A percentile compares a stretch with the other conserved stretches of the same genome.
Evolutionary conservation across 2,888 invertebrate genomes (phyloP).

Genomic region (Chalcosyrphus nemorum): DNA sequence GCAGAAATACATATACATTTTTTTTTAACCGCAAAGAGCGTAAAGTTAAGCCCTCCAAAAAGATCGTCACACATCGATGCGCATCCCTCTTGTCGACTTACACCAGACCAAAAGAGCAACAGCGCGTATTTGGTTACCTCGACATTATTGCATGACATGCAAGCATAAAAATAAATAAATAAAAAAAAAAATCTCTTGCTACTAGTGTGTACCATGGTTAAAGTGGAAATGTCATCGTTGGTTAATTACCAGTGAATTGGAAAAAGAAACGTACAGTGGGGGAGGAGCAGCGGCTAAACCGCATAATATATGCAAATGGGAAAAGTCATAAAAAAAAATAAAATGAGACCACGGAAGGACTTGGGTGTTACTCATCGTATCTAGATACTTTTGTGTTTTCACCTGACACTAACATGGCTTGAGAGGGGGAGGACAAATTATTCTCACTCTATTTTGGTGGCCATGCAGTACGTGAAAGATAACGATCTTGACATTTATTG

Average conservation of each 20-base stretch:
- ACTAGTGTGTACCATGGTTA: constrained; percentile 17
- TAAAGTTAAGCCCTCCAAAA: constrained; percentile 68
- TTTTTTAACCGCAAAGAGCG: constrained; percentile 46
- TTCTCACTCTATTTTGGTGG: too few species aligned
- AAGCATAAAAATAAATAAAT: constrained; percentile 33
- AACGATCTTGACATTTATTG: constrained; percentile 71
- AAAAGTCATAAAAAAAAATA: constrained; percentile 31
- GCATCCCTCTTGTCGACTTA: constrained; percentile 16
- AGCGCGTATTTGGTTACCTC: constrained; percentile 65
- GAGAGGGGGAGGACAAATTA: too few species aligned
- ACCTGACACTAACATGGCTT: constrained; percentile 55
- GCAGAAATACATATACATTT: constrained; percentile 31
- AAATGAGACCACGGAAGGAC: constrained; percentile 46
- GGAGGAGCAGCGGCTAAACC: too few species aligned
- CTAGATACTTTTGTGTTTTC: constrained; percentile 16
- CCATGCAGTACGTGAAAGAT: constrained; percentile 39
- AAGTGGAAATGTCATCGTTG: constrained; percentile 72
- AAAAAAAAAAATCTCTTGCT: constrained; percentile 37
- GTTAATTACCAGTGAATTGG: constrained; percentile 68
- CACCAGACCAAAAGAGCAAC: constrained; percentile 35
- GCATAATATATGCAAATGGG: constrained; percentile 62
- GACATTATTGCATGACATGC: constrained; percentile 67
- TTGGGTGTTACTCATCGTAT: constrained; percentile 28
- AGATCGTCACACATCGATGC: constrained; percentile 71
- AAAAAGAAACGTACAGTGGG: constrained; percentile 40